A percentile compares a stretch with the other conserved stretches of the same genome.
phyloP scores from a whole-genome alignment of 2,888 invertebrate genomes.

The Plemyria rubiginata region DNA sequence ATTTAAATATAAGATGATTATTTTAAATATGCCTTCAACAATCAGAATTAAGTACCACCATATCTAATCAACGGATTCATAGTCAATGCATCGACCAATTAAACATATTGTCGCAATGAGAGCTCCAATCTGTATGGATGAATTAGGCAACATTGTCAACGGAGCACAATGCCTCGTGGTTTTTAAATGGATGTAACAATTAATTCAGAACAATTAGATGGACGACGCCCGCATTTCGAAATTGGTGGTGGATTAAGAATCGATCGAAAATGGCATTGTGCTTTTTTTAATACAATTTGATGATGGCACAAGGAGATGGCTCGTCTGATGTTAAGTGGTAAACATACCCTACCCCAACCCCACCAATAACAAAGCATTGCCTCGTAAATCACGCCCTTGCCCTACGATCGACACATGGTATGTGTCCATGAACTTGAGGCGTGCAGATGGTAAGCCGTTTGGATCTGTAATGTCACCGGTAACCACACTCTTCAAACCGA shows the following conservation, averaged over 20 bases:
- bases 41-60: constrained; percentile 18
- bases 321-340: too few species aligned
- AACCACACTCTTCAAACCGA: too few species aligned
- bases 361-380: too few species aligned
- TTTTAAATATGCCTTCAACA: not conserved
- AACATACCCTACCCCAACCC: too few species aligned
- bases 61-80: constrained; percentile 32
- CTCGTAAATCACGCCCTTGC: too few species aligned
- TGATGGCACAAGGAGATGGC: too few species aligned
- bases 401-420: too few species aligned
- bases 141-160: constrained; percentile 72
- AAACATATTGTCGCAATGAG: constrained; percentile 66
- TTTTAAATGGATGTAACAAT: constrained; percentile 85
- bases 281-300: too few species aligned
- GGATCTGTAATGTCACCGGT: too few species aligned
- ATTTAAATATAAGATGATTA: too few species aligned
- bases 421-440: too few species aligned
- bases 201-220: constrained; percentile 83
- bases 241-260: constrained; percentile 52
- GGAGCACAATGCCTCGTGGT: constrained; percentile 78
- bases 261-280: constrained; percentile 40
- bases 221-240: constrained; percentile 81
- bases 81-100: constrained; percentile 68
- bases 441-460: too few species aligned
- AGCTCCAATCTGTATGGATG: constrained; percentile 73